These are phyloP conservation scores for Eupithecia tripunctaria DNA, from an alignment of 2,888 invertebrate species.

Conservation along the genomic window DNA sequence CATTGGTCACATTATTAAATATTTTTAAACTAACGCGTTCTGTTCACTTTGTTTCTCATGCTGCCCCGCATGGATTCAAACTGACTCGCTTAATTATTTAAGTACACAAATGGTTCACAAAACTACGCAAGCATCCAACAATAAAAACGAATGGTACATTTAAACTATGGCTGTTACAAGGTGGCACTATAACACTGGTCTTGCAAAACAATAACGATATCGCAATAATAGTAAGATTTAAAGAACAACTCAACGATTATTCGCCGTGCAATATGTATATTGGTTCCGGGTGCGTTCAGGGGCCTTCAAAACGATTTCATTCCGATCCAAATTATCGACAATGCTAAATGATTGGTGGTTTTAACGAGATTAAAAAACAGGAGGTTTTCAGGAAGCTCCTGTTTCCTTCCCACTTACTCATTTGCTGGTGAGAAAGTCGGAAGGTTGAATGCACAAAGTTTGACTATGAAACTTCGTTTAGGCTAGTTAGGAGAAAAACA, in stretches of 20 bases:
- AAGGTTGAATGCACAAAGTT: too few species aligned
- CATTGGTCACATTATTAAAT: too few species aligned
- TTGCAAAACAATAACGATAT: background rate
- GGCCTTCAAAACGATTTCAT: background rate
- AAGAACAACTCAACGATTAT: background rate
- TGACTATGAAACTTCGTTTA: too few species aligned
- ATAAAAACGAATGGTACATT: background rate
- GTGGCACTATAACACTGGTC: background rate
- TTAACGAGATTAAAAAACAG: background rate
- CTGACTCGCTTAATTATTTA: too few species aligned
- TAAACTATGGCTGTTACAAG: background rate
- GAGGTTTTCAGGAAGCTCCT: background rate
- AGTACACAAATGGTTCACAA: too few species aligned
- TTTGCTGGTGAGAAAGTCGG: too few species aligned
- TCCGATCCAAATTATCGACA: background rate
- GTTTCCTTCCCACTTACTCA: too few species aligned
- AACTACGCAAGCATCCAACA: background rate
- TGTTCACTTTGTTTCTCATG: too few species aligned
- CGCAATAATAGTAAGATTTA: background rate
- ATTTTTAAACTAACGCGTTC: too few species aligned
- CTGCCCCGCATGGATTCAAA: background rate
- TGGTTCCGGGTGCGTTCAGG: background rate
- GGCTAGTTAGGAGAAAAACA: too few species aligned
- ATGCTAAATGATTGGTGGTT: background rate
- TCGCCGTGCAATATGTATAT: background rate